Evolutionary conservation across 1,140 invertebrate genomes (phyloP), one percentile per base, ranked within the genome.

Genomic region (Portunus trituberculatus): DNA sequence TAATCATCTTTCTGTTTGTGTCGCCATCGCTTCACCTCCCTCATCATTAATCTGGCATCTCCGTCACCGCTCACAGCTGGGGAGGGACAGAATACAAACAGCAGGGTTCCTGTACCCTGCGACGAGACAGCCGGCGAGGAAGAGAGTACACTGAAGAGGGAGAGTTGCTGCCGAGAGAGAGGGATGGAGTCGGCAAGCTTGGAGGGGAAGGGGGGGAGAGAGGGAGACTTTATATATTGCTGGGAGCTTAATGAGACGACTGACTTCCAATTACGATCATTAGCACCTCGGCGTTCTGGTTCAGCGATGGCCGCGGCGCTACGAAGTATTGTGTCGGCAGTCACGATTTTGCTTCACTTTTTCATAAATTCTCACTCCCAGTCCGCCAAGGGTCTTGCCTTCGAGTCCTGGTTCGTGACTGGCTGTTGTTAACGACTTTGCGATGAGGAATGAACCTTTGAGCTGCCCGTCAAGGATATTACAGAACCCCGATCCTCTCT

Each of bases 231-330:
- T 76, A 76, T 76, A 76, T 76, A 76, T 76, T 20, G n/a, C 25
- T 25, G 25, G 20, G n/a, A 76, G 67, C 20, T 76, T 76, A 76
- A 76, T 76, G 67, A 76, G 67, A 76, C 67, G 67, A 76, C 6
- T 25, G 67, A n/a, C 20, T 25, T 20, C 67, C 67, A 76, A 76
- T 76, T 76, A 76, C 67, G 67, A 25, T 76, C 67, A 76, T 76
- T 76, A 76, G 67, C 67, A 76, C 67, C 67, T 76, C 67, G 67
- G n/a, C 67, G 67, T 76, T 76, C 67, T 76, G 67, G 67, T 76
- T n/a, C 67, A 76, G 67, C 25, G 67, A 76, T 3, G 67, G 25
- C 67, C 20, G 67, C 67, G 67, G 25, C n/a, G 20, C 67, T 76
- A n/a, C 20, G 67, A 76, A 1, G 67, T 76, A 76, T 76, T 76